Evolutionary conservation across 30 jellyfish, hydroid and myxozoan species (phyloP), one percentile per base, ranked within the genome.

Genomic region (Rhopilema esculentum): DNA sequence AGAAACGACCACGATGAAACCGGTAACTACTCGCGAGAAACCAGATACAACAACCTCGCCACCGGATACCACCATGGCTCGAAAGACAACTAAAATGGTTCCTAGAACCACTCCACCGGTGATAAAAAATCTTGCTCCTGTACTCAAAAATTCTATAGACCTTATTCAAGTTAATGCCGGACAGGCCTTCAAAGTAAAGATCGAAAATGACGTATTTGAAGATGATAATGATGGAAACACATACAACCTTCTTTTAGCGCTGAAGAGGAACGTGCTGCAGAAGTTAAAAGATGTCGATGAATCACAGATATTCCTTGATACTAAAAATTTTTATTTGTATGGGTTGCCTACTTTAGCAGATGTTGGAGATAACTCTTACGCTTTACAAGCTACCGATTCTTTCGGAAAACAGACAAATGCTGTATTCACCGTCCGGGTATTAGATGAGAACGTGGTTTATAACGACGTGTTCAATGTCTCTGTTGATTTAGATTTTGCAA

Each of bases 331-430:
- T 65, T 53, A 30, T 24, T 25, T 94, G 78, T 94, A 83, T 79
- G 77, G 82, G 27, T 40, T 94, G 31, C 97, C 97, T 31, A 83
- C 28, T 57, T 20, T 71, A 1, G 73, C 53, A 8, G 49, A 71
- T 22, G 80, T 68, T 24, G 97, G 97, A 18, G 85, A 53, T 22
- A 84, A 94, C 65, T 50, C 83, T 49, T 89, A 74, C 61, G 93
- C 89, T 7, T 30, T 94, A 62, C 91, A 77, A 52, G 98, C 98
- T 1, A 94, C 96, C 0, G 98, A 94, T 79, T 76, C 92, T 21
- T 53, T 81, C 16, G 98, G 98, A 19, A 65, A 82, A 9, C 84
- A 53, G 50, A 57, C 27, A 62, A 89, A 84, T 77, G 97, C 93
- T 62, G 92, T 85, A 24, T 94, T 94, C 84, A 61, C 63, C 21